phyloP scores from a whole-genome alignment of 2,113 vertebrate species.

The Bagarius yarrelli region DNA sequence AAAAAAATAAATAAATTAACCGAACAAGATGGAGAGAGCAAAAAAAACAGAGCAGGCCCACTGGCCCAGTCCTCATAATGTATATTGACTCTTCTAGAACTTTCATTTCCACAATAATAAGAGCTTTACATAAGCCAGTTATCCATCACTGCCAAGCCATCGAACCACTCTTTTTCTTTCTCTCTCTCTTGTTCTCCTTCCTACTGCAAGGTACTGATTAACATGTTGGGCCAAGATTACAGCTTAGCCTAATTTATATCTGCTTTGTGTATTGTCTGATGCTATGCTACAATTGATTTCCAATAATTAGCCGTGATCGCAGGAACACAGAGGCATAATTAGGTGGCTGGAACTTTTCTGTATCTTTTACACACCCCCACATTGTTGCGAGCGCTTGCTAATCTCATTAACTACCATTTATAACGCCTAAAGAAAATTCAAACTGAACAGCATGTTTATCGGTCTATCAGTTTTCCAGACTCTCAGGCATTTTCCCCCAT shows the following conservation, averaged over 20 bases:
- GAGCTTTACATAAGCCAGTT: conserved; percentile 30
- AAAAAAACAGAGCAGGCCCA: background rate
- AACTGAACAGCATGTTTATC: background rate
- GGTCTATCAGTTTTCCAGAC: conserved; percentile 28
- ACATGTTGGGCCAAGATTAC: background rate
- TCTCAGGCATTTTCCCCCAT: background rate
- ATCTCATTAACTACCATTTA: conserved; percentile 21
- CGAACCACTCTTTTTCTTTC: background rate
- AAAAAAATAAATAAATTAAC: conserved; percentile 13
- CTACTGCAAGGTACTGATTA: background rate
- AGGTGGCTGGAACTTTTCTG: background rate
- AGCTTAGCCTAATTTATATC: background rate
- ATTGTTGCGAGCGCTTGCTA: background rate
- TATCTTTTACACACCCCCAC: background rate
- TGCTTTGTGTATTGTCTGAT: background rate
- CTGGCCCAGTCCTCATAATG: conserved; percentile 41
- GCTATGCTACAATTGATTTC: background rate
- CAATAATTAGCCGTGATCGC: background rate
- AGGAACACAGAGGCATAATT: background rate
- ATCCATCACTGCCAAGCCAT: conserved; percentile 45
- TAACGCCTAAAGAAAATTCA: conserved; percentile 9
- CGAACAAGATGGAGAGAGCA: background rate
- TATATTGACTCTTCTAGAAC: conserved; percentile 51
- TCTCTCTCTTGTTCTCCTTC: background rate
- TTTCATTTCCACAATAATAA: conserved; percentile 51